Base-by-base conservation (phyloP, 2,113 vertebrate genomes). In the Ceyx margarethae region DNA sequence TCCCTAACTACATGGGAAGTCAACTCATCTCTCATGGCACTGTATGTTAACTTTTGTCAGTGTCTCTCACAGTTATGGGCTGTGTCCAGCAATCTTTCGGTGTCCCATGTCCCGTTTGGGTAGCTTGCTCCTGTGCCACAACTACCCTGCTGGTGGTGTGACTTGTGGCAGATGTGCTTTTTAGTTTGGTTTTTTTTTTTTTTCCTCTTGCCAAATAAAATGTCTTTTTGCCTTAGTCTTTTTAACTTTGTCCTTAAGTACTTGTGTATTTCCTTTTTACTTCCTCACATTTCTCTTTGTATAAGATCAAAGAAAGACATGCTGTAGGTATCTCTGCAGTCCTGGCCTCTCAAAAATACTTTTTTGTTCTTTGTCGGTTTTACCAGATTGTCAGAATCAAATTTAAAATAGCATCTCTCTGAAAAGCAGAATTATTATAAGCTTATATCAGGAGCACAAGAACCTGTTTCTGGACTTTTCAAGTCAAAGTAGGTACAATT, bases 41-140 rank as follows among this genome's bases (percentile, higher is more conserved):
- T 48, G 3, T 13, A 23, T 58, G 43, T 58, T 58, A 48, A 20
- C 43, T 48, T 64, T 10, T 13, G n/a, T 23, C 77, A 62, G 54
- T 4, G 6, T 86, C 29, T 35, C 18, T 43, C 37, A 7, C 10
- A 18, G 25, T 68, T 68, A 9, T 1, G 3, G 16, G 25, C 29
- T 0, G 0, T 33, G 50, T 50, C 31, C 68, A 56, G 64, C 45
- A 33, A 3, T 22, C 46, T 61, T 26, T 50, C 5, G 2, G 20
- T 33, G 26, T 53, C 50, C 51, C 12, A 3, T 45, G 46, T 35
- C 43, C n/a, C 51, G 0, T 40, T 51, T 1, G 1, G 5, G 48
- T 54, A 61, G 8, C 25, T 84, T 42, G 10, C 43, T 57, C n/a
- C n/a, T 9, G 2, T 69, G 17, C 43, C 25, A 53, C 8, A 14